Conservation (phyloP, 2,113 vertebrate species). For the Chaetodon trifascialis region DNA sequence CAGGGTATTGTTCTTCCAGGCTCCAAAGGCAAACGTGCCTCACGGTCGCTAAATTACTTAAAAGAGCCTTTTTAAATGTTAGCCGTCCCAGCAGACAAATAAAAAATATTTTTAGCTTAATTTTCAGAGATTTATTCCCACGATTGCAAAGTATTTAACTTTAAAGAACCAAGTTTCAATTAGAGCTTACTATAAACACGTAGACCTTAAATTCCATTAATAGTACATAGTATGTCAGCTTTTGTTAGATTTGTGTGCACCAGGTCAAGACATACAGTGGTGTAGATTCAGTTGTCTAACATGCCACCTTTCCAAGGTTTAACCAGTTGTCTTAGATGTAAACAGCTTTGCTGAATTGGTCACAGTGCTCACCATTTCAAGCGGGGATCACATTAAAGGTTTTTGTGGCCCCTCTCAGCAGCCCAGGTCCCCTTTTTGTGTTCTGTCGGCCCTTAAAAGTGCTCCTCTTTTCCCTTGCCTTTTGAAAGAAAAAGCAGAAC, state of each 20-base stretch:
- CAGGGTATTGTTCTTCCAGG: slow-evolving; percentile 50
- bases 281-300: not conserved
- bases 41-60: slow-evolving; percentile 20
- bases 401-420: not conserved
- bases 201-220: not conserved
- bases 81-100: slow-evolving; percentile 17
- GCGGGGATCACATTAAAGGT: slow-evolving; percentile 7
- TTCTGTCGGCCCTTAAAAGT: not conserved
- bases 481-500: slow-evolving; percentile 50
- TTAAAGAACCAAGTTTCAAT: not conserved
- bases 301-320: not conserved
- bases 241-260: not conserved
- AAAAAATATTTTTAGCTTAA: not conserved
- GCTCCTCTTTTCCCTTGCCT: not conserved
- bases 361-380: slow-evolving; percentile 27
- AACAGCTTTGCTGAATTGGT: slow-evolving; percentile 12
- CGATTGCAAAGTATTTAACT: not conserved
- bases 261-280: not conserved
- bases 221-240: not conserved
- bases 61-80: slow-evolving; percentile 38
- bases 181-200: not conserved
- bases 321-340: not conserved
- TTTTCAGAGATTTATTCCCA: not conserved
- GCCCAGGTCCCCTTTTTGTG: slow-evolving; percentile 5
- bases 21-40: slow-evolving; percentile 31